Evolutionary conservation across 1,140 invertebrate genomes (phyloP).

Genomic region (Pogonus chalceus): DNA sequence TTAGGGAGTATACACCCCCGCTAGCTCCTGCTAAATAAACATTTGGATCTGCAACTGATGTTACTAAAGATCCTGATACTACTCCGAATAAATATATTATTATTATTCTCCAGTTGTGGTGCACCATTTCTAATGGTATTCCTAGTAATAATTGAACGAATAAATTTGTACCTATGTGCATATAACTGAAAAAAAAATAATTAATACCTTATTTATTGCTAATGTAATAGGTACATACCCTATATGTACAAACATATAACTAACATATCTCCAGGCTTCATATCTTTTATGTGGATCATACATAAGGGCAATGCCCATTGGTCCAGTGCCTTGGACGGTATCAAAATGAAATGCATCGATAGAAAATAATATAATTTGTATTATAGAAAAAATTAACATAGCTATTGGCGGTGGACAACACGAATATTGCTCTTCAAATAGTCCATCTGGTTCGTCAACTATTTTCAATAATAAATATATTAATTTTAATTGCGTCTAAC

Average conservation of each 20-base stretch:
- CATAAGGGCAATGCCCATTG: slow-evolving; percentile 67
- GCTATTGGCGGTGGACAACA: slow-evolving; percentile 76
- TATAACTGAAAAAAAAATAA: slow-evolving; percentile 40
- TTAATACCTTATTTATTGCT: background rate
- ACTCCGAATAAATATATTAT: slow-evolving; percentile 74
- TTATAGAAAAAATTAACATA: slow-evolving; percentile 64
- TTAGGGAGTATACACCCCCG: slow-evolving; percentile 90
- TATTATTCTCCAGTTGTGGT: slow-evolving; percentile 84
- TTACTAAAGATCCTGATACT: slow-evolving; percentile 74
- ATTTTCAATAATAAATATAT: slow-evolving; percentile 27
- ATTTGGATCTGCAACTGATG: slow-evolving; percentile 79
- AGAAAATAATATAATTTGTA: slow-evolving; percentile 55
- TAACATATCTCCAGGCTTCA: slow-evolving; percentile 85
- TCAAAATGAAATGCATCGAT: slow-evolving; percentile 26
- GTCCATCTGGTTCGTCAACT: slow-evolving; percentile 43
- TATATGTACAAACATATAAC: slow-evolving; percentile 95
- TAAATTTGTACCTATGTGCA: slow-evolving; percentile 86
- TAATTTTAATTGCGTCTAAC: slow-evolving; percentile 3
- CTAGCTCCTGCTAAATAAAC: slow-evolving; percentile 89
- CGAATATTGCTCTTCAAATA: slow-evolving; percentile 74
- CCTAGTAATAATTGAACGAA: slow-evolving; percentile 87
- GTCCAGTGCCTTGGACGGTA: slow-evolving; percentile 48
- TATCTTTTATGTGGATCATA: slow-evolving; percentile 82
- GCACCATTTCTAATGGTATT: slow-evolving; percentile 89
- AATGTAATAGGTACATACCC: slow-evolving; percentile 50